Percentiles rank a stretch among this genome's conserved stretches.
Conservation (phyloP, 2,888 invertebrate genomes). For the Malthinus flaveolus region DNA sequence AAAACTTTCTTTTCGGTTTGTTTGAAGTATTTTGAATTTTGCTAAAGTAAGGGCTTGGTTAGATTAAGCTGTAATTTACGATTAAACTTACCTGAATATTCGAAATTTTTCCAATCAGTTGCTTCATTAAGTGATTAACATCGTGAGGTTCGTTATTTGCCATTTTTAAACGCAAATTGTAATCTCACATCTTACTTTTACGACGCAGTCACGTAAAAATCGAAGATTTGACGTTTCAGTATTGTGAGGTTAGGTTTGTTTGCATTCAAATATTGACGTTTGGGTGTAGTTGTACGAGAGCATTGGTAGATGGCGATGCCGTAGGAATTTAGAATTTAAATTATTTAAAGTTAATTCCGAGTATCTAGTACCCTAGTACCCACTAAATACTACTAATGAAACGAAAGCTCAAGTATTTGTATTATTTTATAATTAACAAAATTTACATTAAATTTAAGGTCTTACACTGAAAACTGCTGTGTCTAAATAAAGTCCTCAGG, state of each 20-base stretch:
- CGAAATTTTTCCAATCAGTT: neutral
- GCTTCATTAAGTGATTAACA: neutral
- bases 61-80: neutral
- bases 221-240: neutral
- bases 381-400: too few species aligned
- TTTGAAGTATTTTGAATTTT: conserved; percentile 26
- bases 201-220: neutral
- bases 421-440: too few species aligned
- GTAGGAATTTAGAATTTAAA: too few species aligned
- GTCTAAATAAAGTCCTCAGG: too few species aligned
- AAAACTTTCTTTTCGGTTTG: conserved; percentile 41
- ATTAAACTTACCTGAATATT: neutral
- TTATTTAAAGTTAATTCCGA: too few species aligned
- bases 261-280: neutral
- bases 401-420: too few species aligned
- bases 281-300: neutral
- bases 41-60: neutral
- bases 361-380: too few species aligned
- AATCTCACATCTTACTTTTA: neutral
- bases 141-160: neutral
- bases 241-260: neutral
- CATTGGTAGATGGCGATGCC: neutral
- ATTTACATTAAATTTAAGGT: too few species aligned
- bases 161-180: too few species aligned
- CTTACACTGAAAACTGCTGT: too few species aligned